These are phyloP conservation scores for Phania funesta DNA, from an alignment of 2,888 invertebrate species.

Conservation along the genomic window DNA sequence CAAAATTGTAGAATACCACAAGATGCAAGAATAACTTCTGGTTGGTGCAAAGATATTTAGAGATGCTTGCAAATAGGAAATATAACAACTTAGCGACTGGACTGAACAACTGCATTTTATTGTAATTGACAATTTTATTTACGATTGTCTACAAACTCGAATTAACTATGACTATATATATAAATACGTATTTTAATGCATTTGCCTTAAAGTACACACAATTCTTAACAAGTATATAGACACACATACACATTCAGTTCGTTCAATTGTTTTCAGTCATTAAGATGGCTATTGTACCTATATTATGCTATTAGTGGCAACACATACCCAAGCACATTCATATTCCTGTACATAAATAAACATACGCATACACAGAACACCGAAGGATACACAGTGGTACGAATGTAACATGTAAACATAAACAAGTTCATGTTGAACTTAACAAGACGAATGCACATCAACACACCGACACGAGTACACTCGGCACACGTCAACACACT, in stretches of 20 bases:
- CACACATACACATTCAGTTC: not conserved
- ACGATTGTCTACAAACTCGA: not conserved
- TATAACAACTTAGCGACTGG: not conserved
- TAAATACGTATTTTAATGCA: not conserved
- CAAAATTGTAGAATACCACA: no score
- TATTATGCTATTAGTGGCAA: conserved; percentile 59
- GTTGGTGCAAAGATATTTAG: no score
- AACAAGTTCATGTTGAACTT: conserved; percentile 22
- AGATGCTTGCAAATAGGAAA: no score
- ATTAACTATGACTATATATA: not conserved
- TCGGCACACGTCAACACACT: conserved; percentile 26
- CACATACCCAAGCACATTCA: not conserved
- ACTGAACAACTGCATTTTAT: not conserved
- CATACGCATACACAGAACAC: not conserved
- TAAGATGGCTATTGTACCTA: conserved; percentile 60
- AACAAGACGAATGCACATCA: conserved; percentile 29
- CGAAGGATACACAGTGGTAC: not conserved
- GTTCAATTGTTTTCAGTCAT: conserved; percentile 60
- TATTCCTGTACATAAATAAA: not conserved
- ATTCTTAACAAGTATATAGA: not conserved
- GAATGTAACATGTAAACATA: not conserved
- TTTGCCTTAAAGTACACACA: not conserved
- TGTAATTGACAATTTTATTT: not conserved
- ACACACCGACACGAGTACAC: not conserved
- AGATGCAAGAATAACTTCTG: no score